phyloP scores from a whole-genome alignment of 2,113 vertebrate species.

The Dasyornis broadbenti region DNA sequence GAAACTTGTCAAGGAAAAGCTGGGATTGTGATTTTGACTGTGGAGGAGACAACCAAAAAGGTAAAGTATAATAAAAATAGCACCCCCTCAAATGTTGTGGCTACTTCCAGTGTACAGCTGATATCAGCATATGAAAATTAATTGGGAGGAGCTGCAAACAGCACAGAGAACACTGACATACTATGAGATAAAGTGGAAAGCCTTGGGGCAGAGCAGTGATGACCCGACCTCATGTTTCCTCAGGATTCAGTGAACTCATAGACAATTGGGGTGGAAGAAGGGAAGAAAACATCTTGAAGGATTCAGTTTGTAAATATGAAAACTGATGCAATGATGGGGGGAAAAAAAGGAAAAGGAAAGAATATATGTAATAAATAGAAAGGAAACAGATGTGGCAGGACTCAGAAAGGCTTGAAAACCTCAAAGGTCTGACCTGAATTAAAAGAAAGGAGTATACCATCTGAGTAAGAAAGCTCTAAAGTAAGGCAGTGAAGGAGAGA shows the following conservation, averaged over 20 bases:
- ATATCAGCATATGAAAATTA: background rate
- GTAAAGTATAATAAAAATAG: background rate
- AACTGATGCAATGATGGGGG: background rate
- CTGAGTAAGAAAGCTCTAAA: background rate
- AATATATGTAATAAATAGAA: background rate
- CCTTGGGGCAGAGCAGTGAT: background rate
- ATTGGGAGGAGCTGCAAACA: background rate
- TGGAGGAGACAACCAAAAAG: background rate
- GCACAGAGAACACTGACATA: background rate
- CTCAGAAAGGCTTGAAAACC: background rate
- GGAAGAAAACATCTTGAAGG: background rate
- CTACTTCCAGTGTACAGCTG: background rate
- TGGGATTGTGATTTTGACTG: background rate
- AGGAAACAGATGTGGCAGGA: background rate
- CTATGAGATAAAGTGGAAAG: background rate
- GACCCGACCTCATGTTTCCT: background rate
- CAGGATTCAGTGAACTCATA: background rate
- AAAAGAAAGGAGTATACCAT: background rate
- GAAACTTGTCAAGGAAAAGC: background rate
- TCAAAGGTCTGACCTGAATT: background rate
- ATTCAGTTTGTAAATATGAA: background rate
- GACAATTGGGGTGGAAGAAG: background rate
- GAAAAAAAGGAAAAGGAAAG: background rate
- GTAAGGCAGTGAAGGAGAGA: background rate
- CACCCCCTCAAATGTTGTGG: background rate